A percentile compares a stretch with the other conserved stretches of the same genome.
phyloP scores from a whole-genome alignment of 1,140 invertebrate species.

The Drosophila lini region DNA sequence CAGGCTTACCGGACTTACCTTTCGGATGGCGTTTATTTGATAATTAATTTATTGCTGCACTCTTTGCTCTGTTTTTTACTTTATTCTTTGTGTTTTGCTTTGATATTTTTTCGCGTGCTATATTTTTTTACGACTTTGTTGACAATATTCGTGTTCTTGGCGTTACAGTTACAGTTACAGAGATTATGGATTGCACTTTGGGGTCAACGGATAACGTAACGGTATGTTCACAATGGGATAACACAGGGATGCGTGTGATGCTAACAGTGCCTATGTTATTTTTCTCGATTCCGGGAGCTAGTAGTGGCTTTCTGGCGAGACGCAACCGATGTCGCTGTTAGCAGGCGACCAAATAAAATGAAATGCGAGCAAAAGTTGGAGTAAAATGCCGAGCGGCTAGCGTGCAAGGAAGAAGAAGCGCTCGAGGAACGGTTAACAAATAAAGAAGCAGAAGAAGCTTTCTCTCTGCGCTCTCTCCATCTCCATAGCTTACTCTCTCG shows the following conservation, averaged over 20 bases:
- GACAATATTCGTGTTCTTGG: conserved; percentile 8
- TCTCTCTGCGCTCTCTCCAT: conserved; percentile 9
- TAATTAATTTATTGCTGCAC: conserved; percentile 26
- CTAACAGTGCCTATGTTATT: neutral
- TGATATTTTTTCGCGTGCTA: neutral
- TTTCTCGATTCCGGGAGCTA: conserved; percentile 5
- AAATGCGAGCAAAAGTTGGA: conserved; percentile 40
- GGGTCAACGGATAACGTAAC: conserved; percentile 1
- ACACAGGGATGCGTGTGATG: neutral
- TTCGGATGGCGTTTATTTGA: conserved; percentile 13
- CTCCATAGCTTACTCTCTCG: neutral
- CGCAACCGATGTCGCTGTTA: conserved; percentile 58
- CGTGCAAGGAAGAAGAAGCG: conserved; percentile 5
- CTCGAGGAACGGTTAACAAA: conserved; percentile 20
- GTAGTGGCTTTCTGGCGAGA: conserved; percentile 3
- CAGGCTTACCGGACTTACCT: conserved; percentile 27
- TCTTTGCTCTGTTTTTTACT: neutral
- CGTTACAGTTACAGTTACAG: conserved; percentile 11
- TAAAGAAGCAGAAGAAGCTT: conserved; percentile 22
- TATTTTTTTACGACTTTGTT: conserved; percentile 37
- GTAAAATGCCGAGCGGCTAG: conserved; percentile 29
- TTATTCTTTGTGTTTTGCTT: conserved; percentile 2
- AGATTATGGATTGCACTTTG: conserved; percentile 18
- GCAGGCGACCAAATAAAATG: conserved; percentile 65
- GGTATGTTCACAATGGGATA: neutral